Conservation (phyloP, 2,797 vertebrate species). For the Ptychobarbus kaznakovi region DNA sequence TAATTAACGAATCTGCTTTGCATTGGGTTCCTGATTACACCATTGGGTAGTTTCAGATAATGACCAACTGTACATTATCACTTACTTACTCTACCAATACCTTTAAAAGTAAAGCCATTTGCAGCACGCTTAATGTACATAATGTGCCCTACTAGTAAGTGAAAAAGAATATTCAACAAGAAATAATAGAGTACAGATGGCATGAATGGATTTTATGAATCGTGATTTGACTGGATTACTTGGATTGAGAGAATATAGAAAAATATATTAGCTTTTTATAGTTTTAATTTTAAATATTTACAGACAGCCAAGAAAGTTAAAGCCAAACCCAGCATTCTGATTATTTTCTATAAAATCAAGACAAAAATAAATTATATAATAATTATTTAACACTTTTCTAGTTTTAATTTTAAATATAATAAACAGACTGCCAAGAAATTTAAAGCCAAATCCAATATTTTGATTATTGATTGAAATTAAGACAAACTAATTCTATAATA, state of each 20-base stretch:
- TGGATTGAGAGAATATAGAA: not conserved
- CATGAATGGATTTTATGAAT: constrained; percentile 4
- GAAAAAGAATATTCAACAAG: not conserved
- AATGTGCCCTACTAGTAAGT: not conserved
- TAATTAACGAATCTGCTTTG: constrained; percentile 8
- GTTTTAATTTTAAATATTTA: not conserved
- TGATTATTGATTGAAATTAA: not conserved
- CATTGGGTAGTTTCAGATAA: constrained; percentile 15
- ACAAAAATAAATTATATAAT: not conserved
- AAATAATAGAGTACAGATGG: not conserved
- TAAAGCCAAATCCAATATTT: not conserved
- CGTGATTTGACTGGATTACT: not conserved
- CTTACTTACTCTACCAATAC: not conserved
- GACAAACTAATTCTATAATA: not conserved
- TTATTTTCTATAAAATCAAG: not conserved
- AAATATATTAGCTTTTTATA: not conserved
- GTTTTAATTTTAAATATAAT: not conserved
- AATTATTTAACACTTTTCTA: not conserved
- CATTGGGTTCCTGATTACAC: constrained; percentile 6
- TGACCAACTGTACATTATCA: constrained; percentile 16
- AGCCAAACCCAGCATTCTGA: not conserved
- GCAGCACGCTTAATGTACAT: not conserved
- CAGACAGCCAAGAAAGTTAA: not conserved
- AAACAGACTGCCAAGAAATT: not conserved
- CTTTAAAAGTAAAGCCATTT: not conserved